Evolutionary conservation across 2,113 vertebrate species (phyloP), one percentile per base, ranked within the genome.

Genomic region (Lathamus discolor): DNA sequence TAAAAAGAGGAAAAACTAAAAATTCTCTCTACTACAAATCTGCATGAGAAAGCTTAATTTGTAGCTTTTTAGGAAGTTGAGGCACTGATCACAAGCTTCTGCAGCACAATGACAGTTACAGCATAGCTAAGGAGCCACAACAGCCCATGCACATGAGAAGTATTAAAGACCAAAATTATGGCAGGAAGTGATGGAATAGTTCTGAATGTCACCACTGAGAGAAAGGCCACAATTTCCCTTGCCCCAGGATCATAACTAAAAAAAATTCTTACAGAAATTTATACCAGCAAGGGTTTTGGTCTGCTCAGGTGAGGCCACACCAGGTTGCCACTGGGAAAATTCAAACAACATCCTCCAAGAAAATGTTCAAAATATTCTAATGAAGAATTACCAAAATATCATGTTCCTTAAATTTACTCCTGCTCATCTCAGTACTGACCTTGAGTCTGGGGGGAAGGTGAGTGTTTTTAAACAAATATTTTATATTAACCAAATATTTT

Each of bases 51-150:
- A 96, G 93, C 73, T 94, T 62, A 82, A 93, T 86, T 77, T 90
- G 52, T 49, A 66, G 68, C 68, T 88, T 93, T 96, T 96, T 76
- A 90, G 91, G 96, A 96, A 96, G 90, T 37, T 85, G 43, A 29
- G 77, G 51, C 43, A 75, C 0, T 64, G 62, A 82, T 70, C 91
- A 92, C 49, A 87, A 93, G 95, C 33, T 93, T 72, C 69, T 88
- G 48, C 86, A 83, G 83, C 48, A 70, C 46, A 86, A 84, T 70
- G 86, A 83, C 5, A 93, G 86, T 57, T 77, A 64, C 39, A 91
- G 57, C 67, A 52, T 1, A 4, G 52, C 51, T 51, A 91, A 17
- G 57, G 59, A 85, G 37, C 13, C 77, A 75, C 83, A 93, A 74
- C 0, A 75, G 39, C 52, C 86, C 33, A 52, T 0, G 22, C 37